Conservation (phyloP, 2,797 vertebrate genomes). For the Echeneis naucrates region DNA sequence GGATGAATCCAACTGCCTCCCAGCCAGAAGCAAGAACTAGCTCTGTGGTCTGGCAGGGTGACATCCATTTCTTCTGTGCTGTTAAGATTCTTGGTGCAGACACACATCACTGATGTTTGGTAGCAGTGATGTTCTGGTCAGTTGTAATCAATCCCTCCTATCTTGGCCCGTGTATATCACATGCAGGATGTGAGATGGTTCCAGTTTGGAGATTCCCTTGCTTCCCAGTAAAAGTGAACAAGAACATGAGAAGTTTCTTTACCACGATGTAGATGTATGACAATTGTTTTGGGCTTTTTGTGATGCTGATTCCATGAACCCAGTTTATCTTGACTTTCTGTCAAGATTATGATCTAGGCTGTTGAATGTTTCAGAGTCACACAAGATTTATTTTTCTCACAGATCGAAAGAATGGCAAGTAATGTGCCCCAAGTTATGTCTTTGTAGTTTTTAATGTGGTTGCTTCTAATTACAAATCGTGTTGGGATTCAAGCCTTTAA, state of each 20-base stretch:
- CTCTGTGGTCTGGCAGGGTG: background rate
- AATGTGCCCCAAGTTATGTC: background rate
- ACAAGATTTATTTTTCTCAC: too few relatives aligned
- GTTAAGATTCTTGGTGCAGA: background rate
- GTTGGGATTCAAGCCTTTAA: background rate
- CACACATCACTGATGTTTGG: too few relatives aligned
- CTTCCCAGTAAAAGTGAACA: background rate
- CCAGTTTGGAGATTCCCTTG: background rate
- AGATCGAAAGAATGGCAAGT: too few relatives aligned
- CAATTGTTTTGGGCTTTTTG: background rate
- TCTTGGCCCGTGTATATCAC: too few relatives aligned
- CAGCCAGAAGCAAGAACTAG: background rate
- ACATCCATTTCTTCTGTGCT: background rate
- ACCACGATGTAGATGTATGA: background rate
- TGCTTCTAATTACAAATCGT: conserved; percentile 9
- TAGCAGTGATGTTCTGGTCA: too few relatives aligned
- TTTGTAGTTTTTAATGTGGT: too few relatives aligned
- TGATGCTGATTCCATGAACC: background rate
- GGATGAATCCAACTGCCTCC: background rate
- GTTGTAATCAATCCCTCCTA: too few relatives aligned
- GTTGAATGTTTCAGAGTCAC: too few relatives aligned
- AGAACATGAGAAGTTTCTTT: background rate
- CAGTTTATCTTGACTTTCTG: background rate
- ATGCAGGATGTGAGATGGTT: too few relatives aligned
- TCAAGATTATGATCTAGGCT: background rate